phyloP scores from a whole-genome alignment of 2,888 invertebrate genomes.

The Ormyrus labotus region DNA sequence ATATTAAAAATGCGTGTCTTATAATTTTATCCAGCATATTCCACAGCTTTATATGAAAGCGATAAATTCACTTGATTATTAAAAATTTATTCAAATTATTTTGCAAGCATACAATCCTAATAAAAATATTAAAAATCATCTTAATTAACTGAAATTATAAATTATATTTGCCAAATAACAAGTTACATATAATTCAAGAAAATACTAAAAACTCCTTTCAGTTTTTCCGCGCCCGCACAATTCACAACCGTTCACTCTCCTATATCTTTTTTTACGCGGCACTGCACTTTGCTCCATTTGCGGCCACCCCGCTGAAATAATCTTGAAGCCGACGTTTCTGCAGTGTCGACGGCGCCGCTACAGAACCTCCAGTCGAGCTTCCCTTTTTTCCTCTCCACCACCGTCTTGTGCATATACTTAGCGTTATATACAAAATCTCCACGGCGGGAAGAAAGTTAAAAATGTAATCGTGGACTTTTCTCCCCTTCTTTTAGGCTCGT shows the following conservation, averaged over 20 bases:
- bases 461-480: slow-evolving; percentile 44
- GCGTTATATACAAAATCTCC: slow-evolving; percentile 21
- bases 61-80: no score
- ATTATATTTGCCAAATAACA: no score
- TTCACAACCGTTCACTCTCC: background rate
- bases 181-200: no score
- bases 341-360: no score
- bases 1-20: no score
- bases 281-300: slow-evolving; percentile 29
- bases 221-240: slow-evolving; percentile 4
- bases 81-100: no score
- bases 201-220: no score
- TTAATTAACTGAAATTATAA: no score
- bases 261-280: slow-evolving; percentile 8
- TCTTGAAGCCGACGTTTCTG: slow-evolving; percentile 1
- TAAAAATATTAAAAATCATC: no score
- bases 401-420: slow-evolving; percentile 6
- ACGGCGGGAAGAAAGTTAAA: slow-evolving; percentile 30
- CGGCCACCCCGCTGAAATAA: slow-evolving; percentile 18
- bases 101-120: no score
- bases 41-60: no score
- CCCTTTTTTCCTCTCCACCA: background rate
- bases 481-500: background rate
- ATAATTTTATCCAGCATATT: no score
- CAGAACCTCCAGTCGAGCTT: background rate